Evolutionary conservation across 1,140 invertebrate species (phyloP), one percentile per base, ranked within the genome.

Genomic region (Cecropterus lyciades): DNA sequence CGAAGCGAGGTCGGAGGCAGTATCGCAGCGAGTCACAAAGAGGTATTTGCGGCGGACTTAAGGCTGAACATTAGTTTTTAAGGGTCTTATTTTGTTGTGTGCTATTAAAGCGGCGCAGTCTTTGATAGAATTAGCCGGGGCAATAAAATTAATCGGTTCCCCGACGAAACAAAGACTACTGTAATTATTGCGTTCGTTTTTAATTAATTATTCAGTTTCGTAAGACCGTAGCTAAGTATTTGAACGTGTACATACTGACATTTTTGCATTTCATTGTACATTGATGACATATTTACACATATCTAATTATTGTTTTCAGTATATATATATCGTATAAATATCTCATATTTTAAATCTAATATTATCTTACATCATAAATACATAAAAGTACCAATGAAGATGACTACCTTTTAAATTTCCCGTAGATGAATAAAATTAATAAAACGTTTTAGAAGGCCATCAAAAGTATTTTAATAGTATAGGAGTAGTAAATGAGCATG

Each of bases 31-130:
- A 91, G 85, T 86, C 82, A 84, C 89, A 91, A 91, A 91, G 89
- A 89, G 89, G 89, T 89, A 89, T 91, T 91, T 91, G 85, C 86
- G 83, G 83, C 76, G 79, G 85, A 73, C 85, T 91, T 91, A 89
- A 87, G 82, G 77, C 85, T 79, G 82, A 86, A 85, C 87, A 89
- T 91, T 91, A 89, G 87, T 91, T 89, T 91, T 89, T 91, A 89
- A 89, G 85, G 87, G 85, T 83, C 87, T 89, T 91, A 91, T 89
- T 89, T 88, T 87, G 85, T 85, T 86, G 81, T 82, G 82, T 76
- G 84, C 84, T 81, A 87, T 87, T 87, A 87, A 84, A 82, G 77
- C 74, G 78, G 68, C 78, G 62, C 66, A 79, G 79, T 77, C 82
- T 88, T 82, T 89, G 82, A 91, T 91, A 91, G 88, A 89, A 87